phyloP scores from a whole-genome alignment of 2,888 invertebrate genomes.

The Piscicola geometra region DNA sequence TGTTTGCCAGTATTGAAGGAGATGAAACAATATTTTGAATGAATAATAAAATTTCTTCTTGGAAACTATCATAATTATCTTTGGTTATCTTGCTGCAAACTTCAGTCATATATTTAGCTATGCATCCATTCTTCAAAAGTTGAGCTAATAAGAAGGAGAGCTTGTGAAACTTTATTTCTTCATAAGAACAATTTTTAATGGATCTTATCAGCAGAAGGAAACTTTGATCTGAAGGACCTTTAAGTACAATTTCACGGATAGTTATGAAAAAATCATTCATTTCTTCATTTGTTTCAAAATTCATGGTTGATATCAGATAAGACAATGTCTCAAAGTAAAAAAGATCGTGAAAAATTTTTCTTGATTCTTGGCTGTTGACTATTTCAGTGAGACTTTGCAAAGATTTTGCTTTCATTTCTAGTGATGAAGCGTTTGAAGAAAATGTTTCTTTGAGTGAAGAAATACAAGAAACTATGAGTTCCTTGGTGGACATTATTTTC shows the following conservation, averaged over 20 bases:
- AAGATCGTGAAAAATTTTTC: background rate
- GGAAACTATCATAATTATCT: background rate
- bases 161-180: constrained; percentile 8
- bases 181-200: background rate
- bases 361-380: background rate
- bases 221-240: constrained; percentile 3
- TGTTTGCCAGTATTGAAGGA: background rate
- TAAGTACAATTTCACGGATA: background rate
- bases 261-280: background rate
- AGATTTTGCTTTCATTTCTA: background rate
- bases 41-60: background rate
- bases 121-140: constrained; percentile 5
- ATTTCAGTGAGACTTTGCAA: background rate
- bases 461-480: too few species aligned
- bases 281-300: background rate
- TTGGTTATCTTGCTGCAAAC: background rate
- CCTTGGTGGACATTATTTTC: too few species aligned
- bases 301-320: background rate
- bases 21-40: constrained; percentile 1
- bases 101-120: background rate
- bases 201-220: background rate
- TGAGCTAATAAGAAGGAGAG: background rate
- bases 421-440: background rate
- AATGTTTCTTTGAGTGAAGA: background rate
- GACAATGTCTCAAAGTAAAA: constrained; percentile 4